These are phyloP conservation scores for Caenorhabditis japonica DNA, from an alignment of 2,888 invertebrate species.

Conservation along the genomic window DNA sequence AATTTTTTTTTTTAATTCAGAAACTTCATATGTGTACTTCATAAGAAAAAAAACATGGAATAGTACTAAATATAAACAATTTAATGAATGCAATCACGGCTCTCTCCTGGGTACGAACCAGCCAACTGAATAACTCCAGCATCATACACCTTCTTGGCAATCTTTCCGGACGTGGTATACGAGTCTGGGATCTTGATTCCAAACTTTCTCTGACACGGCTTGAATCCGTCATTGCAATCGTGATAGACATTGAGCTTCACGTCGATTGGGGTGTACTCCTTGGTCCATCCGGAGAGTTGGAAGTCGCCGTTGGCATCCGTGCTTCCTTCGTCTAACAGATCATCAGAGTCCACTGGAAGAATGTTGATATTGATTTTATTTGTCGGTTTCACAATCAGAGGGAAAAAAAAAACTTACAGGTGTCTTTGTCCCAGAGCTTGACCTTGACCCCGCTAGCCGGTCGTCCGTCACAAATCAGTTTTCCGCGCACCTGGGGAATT, in stretches of 20 bases:
- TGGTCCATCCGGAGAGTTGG: slow-evolving; percentile 64
- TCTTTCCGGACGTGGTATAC: slow-evolving; percentile 66
- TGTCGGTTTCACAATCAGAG: neutral
- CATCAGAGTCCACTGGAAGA: slow-evolving; percentile 59
- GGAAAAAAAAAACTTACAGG: slow-evolving; percentile 36
- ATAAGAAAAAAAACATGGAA: slow-evolving; percentile 5
- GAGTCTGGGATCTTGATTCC: slow-evolving; percentile 70
- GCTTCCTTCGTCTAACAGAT: slow-evolving; percentile 58
- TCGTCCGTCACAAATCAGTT: slow-evolving; percentile 56
- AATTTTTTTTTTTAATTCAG: neutral
- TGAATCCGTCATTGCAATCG: slow-evolving; percentile 75
- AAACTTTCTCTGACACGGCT: slow-evolving; percentile 72
- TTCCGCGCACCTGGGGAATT: slow-evolving; percentile 50
- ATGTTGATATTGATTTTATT: neutral
- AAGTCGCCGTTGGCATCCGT: slow-evolving; percentile 62
- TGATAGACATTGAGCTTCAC: slow-evolving; percentile 76
- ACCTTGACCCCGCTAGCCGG: slow-evolving; percentile 60
- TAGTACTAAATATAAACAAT: slow-evolving; percentile 13
- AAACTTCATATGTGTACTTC: no score
- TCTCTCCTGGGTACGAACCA: slow-evolving; percentile 69
- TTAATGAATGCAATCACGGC: slow-evolving; percentile 69
- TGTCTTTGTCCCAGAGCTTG: slow-evolving; percentile 65
- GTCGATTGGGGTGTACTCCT: slow-evolving; percentile 76
- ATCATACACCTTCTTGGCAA: slow-evolving; percentile 63
- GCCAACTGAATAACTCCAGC: slow-evolving; percentile 69